Conservation (phyloP, 92 coral and sea anemone species). For the Montipora capitata region DNA sequence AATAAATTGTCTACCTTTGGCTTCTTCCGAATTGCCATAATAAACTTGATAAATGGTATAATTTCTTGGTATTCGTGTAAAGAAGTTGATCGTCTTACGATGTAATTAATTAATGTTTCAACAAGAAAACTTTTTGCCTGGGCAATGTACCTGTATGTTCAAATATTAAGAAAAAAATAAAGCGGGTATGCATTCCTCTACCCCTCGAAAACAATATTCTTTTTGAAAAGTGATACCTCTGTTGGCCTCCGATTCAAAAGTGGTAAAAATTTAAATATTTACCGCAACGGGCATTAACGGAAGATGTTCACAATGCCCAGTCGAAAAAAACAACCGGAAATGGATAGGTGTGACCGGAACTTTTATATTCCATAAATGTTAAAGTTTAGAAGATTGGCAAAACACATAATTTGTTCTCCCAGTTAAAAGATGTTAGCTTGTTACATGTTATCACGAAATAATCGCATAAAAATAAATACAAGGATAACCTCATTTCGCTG, state of each 20-base stretch:
- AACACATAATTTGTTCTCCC: no score
- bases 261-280: background rate
- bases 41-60: background rate
- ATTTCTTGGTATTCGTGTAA: background rate
- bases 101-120: background rate
- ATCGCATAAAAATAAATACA: background rate
- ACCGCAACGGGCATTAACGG: background rate
- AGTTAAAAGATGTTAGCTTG: no score
- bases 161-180: no score
- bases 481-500: no score
- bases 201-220: background rate
- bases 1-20: background rate
- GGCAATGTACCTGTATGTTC: no score
- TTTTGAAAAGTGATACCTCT: background rate
- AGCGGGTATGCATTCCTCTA: no score
- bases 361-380: no score
- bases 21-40: constrained; percentile 3
- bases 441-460: background rate
- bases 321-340: constrained; percentile 20
- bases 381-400: no score
- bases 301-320: background rate
- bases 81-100: background rate
- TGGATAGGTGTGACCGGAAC: background rate
- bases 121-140: no score
- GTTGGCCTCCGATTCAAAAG: background rate